Evolutionary conservation across 2,113 vertebrate species (phyloP).

Genomic region (Notothenia rossii): DNA sequence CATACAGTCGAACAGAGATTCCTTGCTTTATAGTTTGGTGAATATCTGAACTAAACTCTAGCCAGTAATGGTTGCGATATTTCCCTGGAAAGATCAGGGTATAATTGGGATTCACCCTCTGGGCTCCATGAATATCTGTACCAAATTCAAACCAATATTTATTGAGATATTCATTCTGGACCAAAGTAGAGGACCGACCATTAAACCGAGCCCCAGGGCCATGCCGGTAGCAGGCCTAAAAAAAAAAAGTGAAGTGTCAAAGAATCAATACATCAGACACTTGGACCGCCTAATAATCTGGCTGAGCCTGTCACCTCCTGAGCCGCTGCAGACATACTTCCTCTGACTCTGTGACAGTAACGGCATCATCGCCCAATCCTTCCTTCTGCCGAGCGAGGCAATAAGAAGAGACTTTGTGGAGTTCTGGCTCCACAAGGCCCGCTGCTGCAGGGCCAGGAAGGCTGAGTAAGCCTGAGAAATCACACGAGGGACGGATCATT

Average conservation of each 20-base stretch:
- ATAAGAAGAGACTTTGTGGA: slow-evolving; percentile 62
- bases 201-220: not conserved
- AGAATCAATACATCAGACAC: not conserved
- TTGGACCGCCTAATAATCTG: slow-evolving; percentile 24
- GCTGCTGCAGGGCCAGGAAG: slow-evolving; percentile 57
- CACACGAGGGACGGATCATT: slow-evolving; percentile 72
- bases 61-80: no score
- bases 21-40: no score
- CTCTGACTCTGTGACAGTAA: slow-evolving; percentile 60
- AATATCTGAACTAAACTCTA: no score
- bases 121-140: not conserved
- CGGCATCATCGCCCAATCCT: slow-evolving; percentile 62
- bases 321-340: slow-evolving; percentile 53
- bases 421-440: slow-evolving; percentile 58
- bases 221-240: not conserved
- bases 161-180: slow-evolving; percentile 3
- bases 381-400: slow-evolving; percentile 61
- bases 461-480: slow-evolving; percentile 78
- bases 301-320: slow-evolving; percentile 36
- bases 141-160: not conserved
- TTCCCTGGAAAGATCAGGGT: no score
- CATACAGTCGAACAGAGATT: no score
- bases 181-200: not conserved
- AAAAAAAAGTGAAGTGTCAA: slow-evolving; percentile 2
- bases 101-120: not conserved